Conservation (phyloP, 2,113 vertebrate genomes). For the Alectura lathami region DNA sequence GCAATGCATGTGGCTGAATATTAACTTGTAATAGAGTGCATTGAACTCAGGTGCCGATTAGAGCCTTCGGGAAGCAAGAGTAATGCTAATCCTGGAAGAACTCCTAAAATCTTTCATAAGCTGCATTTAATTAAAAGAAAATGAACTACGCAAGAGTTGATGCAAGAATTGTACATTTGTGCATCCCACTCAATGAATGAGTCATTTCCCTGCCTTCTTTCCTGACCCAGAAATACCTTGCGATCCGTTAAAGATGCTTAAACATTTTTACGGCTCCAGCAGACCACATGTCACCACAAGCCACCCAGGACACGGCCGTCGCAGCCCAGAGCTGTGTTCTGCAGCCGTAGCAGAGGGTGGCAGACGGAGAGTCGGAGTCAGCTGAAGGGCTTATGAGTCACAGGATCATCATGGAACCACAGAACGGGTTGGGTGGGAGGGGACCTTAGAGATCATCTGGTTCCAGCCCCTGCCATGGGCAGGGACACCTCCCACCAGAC, state of each 20-base stretch:
- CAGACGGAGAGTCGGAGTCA: neutral
- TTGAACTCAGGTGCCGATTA: neutral
- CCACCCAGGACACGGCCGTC: neutral
- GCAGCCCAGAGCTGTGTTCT: neutral
- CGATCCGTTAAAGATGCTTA: conserved; percentile 17
- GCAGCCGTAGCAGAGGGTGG: neutral
- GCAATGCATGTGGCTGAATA: neutral
- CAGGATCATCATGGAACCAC: no score
- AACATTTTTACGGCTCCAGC: neutral
- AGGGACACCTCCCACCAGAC: no score
- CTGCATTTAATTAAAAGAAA: conserved; percentile 63
- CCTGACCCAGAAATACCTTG: conserved; percentile 50
- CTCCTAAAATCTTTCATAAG: conserved; percentile 44
- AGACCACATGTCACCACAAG: neutral
- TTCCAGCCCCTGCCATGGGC: no score
- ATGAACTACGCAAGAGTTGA: conserved; percentile 23
- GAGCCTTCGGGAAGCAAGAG: conserved; percentile 4
- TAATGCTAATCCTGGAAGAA: neutral
- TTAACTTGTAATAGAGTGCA: conserved; percentile 28
- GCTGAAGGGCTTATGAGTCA: neutral
- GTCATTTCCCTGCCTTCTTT: conserved; percentile 55
- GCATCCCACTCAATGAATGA: conserved; percentile 68
- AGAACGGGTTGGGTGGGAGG: no score
- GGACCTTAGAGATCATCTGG: no score
- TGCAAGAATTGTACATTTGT: conserved; percentile 43